Conservation (phyloP, 2,797 vertebrate species). For the Pangasius sanitwongsei region DNA sequence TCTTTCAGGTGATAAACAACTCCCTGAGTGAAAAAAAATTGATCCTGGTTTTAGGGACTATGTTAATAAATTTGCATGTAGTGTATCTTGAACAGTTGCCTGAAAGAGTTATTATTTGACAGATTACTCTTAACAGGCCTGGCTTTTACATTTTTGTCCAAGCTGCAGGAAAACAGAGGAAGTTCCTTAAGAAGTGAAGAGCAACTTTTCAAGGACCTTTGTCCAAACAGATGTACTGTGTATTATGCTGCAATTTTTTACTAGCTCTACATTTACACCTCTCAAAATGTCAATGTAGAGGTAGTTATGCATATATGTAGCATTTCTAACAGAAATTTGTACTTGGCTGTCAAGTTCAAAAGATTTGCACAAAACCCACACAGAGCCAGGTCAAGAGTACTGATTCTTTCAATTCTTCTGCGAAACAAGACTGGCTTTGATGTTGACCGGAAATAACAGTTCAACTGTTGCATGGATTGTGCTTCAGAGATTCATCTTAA, state of each 20-base stretch:
- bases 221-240: not conserved
- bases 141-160: not conserved
- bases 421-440: not conserved
- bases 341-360: not conserved
- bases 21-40: not conserved
- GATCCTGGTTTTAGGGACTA: not conserved
- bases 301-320: conserved; percentile 16
- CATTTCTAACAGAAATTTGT: not conserved
- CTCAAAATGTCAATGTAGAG: conserved; percentile 1
- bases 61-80: not conserved
- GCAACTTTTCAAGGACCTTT: not conserved
- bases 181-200: not conserved
- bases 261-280: conserved; percentile 9
- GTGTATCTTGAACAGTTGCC: not conserved
- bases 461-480: conserved; percentile 70
- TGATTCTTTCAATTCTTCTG: not conserved
- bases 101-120: not conserved
- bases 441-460: conserved; percentile 61
- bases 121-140: not conserved
- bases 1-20: not conserved
- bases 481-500: conserved; percentile 47
- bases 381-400: not conserved
- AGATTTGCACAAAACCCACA: not conserved
- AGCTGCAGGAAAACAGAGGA: not conserved
- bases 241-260: conserved; percentile 2